Percentiles rank a stretch among this genome's conserved stretches.
phyloP scores from a whole-genome alignment of 2,113 vertebrate genomes.

The Entelurus aequoreus region DNA sequence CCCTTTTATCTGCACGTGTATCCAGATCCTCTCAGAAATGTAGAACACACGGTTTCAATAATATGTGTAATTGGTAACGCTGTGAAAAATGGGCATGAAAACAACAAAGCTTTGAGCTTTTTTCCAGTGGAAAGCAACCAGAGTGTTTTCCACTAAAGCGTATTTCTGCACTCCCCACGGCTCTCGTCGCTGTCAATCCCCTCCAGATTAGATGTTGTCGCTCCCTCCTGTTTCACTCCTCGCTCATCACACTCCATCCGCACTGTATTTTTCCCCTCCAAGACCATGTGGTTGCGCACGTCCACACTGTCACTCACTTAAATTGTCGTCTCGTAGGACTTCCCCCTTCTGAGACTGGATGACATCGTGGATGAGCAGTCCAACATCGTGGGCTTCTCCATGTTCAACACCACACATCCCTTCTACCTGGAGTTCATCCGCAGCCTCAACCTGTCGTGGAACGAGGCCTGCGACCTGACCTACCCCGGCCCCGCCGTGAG shows the following conservation, averaged over 20 bases:
- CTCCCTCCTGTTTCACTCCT: constrained; percentile 15
- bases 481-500: constrained; percentile 85
- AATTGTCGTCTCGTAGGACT: constrained; percentile 73
- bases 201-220: constrained; percentile 48
- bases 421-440: constrained; percentile 90
- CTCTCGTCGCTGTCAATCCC: constrained; percentile 26
- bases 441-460: constrained; percentile 92
- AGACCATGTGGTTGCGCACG: constrained; percentile 33
- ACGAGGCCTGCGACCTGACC: constrained; percentile 84
- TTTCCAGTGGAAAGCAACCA: neutral
- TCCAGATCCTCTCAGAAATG: neutral
- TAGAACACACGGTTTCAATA: neutral
- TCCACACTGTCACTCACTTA: constrained; percentile 41
- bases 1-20: neutral
- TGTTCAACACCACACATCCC: constrained; percentile 89
- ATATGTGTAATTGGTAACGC: neutral
- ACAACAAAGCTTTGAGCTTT: neutral
- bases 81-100: neutral
- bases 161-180: constrained; percentile 19
- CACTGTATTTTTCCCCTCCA: constrained; percentile 24
- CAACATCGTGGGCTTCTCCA: constrained; percentile 89
- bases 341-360: constrained; percentile 83
- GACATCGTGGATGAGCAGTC: constrained; percentile 85
- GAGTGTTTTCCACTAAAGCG: constrained; percentile 8
- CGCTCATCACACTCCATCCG: constrained; percentile 27